Conservation (phyloP, 2,113 vertebrate genomes). For the Platichthys stellatus region DNA sequence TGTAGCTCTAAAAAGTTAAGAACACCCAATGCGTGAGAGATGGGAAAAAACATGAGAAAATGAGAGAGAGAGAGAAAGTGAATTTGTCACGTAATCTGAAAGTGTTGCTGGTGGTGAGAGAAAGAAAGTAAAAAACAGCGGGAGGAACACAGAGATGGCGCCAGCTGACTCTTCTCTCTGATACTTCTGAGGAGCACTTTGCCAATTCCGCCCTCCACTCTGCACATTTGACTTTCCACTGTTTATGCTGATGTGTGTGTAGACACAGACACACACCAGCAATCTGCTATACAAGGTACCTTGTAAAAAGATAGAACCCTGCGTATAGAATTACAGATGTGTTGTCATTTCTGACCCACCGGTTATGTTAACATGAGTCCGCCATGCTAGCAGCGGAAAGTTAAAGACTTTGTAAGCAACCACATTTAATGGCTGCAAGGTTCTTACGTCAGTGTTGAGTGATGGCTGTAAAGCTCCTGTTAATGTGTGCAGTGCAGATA, state of each 20-base stretch:
- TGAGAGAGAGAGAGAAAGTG: conserved; percentile 12
- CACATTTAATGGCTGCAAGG: neutral
- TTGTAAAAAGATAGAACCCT: conserved; percentile 32
- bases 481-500: neutral
- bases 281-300: conserved; percentile 15
- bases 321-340: conserved; percentile 4
- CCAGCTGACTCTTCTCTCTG: conserved; percentile 53
- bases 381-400: conserved; percentile 15
- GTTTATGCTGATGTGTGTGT: conserved; percentile 51
- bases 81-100: conserved; percentile 29
- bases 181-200: conserved; percentile 23
- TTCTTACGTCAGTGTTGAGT: neutral
- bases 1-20: neutral
- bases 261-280: conserved; percentile 7
- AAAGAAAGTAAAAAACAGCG: conserved; percentile 14
- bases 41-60: neutral
- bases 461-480: neutral
- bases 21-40: conserved; percentile 3
- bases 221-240: conserved; percentile 60
- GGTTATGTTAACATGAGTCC: conserved; percentile 23
- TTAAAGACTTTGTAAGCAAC: conserved; percentile 25
- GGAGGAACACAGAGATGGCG: neutral
- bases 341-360: conserved; percentile 28
- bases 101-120: conserved; percentile 25
- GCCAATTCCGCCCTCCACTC: conserved; percentile 16